Percentiles rank a stretch among this genome's conserved stretches.
These are phyloP conservation scores for Coecobrya sp. DNA, from an alignment of 2,888 invertebrate genomes.

Conservation along the genomic window DNA sequence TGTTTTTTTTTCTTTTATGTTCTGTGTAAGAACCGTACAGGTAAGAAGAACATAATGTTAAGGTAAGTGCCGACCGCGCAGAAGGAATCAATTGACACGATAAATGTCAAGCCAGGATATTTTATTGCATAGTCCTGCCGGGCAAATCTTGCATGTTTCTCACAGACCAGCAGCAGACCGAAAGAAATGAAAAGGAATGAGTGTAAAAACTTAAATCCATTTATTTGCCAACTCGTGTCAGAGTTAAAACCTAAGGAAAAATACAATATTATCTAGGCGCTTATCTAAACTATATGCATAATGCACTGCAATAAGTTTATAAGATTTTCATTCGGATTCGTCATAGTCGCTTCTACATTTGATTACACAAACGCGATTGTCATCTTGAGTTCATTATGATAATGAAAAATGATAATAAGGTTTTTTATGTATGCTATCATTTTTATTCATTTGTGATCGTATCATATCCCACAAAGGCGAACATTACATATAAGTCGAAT, in stretches of 20 bases:
- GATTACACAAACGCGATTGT: constrained; percentile 59
- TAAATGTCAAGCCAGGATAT: constrained; percentile 78
- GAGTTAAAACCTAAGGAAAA: background rate
- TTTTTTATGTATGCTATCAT: background rate
- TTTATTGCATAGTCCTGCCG: constrained; percentile 78
- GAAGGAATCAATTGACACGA: constrained; percentile 81
- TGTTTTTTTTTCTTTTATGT: constrained; percentile 8
- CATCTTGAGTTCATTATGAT: constrained; percentile 77
- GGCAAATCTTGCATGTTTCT: constrained; percentile 70
- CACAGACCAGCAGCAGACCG: constrained; percentile 13
- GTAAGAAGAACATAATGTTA: constrained; percentile 16
- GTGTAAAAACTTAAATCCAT: background rate
- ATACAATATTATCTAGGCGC: background rate
- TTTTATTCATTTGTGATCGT: constrained; percentile 48
- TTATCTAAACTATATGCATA: background rate
- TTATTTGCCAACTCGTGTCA: background rate
- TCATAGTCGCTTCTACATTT: background rate
- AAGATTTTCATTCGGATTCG: background rate
- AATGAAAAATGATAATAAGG: constrained; percentile 72
- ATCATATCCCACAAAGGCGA: constrained; percentile 20
- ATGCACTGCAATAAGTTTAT: background rate
- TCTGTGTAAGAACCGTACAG: constrained; percentile 66
- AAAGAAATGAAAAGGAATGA: background rate
- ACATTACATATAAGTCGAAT: background rate
- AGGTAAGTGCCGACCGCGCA: constrained; percentile 67